Conservation (phyloP, 2,113 vertebrate genomes). For the Noctilio leporinus region DNA sequence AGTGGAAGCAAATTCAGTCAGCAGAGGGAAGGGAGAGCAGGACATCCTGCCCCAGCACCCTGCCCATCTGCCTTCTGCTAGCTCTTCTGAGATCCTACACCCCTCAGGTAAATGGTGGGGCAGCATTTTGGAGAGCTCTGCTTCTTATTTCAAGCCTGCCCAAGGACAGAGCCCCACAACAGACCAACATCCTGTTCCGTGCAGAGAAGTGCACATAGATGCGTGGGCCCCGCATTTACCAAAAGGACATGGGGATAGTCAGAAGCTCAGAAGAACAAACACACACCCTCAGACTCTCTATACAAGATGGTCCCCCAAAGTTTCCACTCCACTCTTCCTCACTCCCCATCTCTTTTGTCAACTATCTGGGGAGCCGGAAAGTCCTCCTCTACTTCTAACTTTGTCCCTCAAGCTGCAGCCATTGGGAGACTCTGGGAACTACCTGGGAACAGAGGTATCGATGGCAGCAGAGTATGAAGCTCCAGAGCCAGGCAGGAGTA, state of each 20-base stretch:
- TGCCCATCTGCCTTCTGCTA: neutral
- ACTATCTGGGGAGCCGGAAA: neutral
- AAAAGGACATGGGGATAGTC: neutral
- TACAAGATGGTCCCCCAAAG: neutral
- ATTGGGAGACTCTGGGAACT: neutral
- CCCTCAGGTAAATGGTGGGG: no score
- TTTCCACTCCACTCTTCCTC: neutral
- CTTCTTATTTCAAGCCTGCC: neutral
- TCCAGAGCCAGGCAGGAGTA: neutral
- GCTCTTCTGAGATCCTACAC: no score
- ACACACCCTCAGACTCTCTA: neutral
- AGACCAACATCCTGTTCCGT: neutral
- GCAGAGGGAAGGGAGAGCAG: no score
- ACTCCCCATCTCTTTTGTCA: neutral
- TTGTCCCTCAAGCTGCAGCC: neutral
- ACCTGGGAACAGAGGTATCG: neutral
- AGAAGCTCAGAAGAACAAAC: neutral
- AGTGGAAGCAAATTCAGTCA: neutral
- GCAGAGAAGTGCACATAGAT: neutral
- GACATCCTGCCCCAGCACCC: fast-evolving
- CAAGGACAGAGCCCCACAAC: neutral
- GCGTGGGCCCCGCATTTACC: neutral
- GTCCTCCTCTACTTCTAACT: neutral
- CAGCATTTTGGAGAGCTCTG: neutral
- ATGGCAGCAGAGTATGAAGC: neutral